Conservation (phyloP, 2,888 invertebrate genomes). For the Amblyteles armatorius region DNA sequence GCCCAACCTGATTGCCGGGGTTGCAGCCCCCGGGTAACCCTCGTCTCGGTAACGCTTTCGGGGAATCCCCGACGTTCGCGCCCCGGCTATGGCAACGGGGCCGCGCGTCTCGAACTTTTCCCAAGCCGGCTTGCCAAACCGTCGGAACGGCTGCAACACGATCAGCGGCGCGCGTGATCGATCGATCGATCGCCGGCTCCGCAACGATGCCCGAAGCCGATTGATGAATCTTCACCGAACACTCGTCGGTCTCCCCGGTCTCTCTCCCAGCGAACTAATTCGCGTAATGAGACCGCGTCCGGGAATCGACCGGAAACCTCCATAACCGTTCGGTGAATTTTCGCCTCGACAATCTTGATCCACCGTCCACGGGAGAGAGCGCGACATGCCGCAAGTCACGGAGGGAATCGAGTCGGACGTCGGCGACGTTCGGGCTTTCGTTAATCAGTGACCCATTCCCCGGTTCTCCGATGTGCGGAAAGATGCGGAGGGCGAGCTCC, state of each 20-base stretch:
- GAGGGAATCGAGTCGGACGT: constrained; percentile 45
- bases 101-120: neutral
- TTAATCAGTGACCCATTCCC: constrained; percentile 60
- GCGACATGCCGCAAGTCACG: neutral
- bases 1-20: constrained; percentile 40
- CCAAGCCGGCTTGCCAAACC: neutral
- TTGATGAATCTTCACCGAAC: neutral
- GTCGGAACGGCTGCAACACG: no score
- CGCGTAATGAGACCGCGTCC: constrained; percentile 70
- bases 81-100: neutral
- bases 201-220: neutral
- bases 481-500: constrained; percentile 5
- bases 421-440: constrained; percentile 49
- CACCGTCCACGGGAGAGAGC: neutral
- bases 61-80: neutral
- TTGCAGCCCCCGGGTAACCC: neutral
- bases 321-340: neutral
- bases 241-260: neutral
- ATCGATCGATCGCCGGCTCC: neutral
- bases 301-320: constrained; percentile 18
- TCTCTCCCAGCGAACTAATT: constrained; percentile 55
- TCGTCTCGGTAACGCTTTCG: neutral
- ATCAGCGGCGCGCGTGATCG: neutral
- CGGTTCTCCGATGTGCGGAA: constrained; percentile 12
- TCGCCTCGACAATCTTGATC: neutral